Evolutionary conservation across 2,113 vertebrate genomes (phyloP), one percentile per base, ranked within the genome.

Genomic region (Podarcis raffonei): DNA sequence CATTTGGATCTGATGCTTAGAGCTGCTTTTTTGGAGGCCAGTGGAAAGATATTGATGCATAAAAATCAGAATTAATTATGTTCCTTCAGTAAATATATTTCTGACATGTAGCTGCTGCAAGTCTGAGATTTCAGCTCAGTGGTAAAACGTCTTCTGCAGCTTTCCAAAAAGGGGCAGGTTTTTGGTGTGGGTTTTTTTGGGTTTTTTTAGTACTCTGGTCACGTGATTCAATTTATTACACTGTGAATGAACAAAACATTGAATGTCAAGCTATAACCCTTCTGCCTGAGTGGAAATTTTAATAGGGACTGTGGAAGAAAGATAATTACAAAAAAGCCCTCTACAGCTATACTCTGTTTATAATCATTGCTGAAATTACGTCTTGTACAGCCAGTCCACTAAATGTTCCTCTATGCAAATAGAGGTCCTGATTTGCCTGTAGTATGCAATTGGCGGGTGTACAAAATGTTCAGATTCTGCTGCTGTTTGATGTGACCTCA

Each of bases 11-110:
- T 81, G 8, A 42, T 86, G 90, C 79, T 87, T 78, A 83, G 81
- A 91, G 71, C 91, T 57, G 91, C 68, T 86, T 93, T 95, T 92
- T 92, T 90, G 90, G 91, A 90, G 93, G 81, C 91, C 93, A 93
- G 93, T 90, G 90, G 86, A 92, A 90, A 92, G 92, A 94, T 92
- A 85, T 84, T 57, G 89, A 84, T 93, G 93, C 87, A 89, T 91
- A 91, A 72, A 93, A 66, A 37, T 65, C 87, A 93, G 88, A 94
- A 95, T 94, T 92, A 94, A 95, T 95, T 84, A 65, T 78, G 57
- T 69, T 81, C 83, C 86, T 80, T 32, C 15, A 79, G 87, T 2
- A 0, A 65, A 2, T 74, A 32, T 57, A 88, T 82, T 89, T 94
- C 93, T 93, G 3, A 5, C 5, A 74, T 39, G 92, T 3, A 0